Evolutionary conservation across 1,140 invertebrate species (phyloP).

Genomic region (Drosophila kepulauana): DNA sequence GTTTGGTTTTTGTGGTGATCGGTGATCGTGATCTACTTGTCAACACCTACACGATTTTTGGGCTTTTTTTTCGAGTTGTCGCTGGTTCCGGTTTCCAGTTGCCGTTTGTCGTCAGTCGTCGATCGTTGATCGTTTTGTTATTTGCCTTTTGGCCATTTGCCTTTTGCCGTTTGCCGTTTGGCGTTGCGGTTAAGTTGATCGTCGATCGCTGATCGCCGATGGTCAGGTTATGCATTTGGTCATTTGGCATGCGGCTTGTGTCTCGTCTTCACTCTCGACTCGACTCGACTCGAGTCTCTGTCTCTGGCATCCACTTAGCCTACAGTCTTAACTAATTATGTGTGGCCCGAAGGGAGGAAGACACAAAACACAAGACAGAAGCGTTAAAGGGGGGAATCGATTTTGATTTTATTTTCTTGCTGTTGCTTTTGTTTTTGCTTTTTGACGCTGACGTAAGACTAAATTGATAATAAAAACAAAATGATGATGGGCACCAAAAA

Average conservation of each 20-base stretch:
- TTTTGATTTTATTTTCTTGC: not conserved
- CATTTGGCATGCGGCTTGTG: conserved; percentile 47
- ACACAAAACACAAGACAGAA: not conserved
- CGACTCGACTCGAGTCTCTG: not conserved
- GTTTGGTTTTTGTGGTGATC: not conserved
- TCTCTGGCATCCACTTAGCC: conserved; percentile 24
- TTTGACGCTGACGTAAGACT: conserved; percentile 42
- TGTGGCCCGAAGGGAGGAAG: not conserved
- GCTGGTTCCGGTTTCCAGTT: conserved; percentile 52
- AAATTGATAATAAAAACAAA: conserved; percentile 30
- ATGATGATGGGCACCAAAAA: conserved; percentile 43
- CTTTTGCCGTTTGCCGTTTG: conserved; percentile 20
- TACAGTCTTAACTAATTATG: conserved; percentile 48
- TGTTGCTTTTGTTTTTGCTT: not conserved
- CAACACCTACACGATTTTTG: conserved; percentile 72
- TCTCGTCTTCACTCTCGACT: not conserved
- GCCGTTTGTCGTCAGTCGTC: conserved; percentile 21
- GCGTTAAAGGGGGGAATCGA: conserved; percentile 9
- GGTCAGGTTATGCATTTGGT: conserved; percentile 48
- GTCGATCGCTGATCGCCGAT: conserved; percentile 11
- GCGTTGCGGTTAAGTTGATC: conserved; percentile 41
- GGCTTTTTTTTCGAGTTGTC: conserved; percentile 22
- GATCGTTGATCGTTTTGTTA: conserved; percentile 1
- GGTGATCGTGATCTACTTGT: conserved; percentile 80
- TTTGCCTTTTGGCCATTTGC: conserved; percentile 16